phyloP scores from a whole-genome alignment of 2,797 vertebrate genomes.

The Lateolabrax maculatus region DNA sequence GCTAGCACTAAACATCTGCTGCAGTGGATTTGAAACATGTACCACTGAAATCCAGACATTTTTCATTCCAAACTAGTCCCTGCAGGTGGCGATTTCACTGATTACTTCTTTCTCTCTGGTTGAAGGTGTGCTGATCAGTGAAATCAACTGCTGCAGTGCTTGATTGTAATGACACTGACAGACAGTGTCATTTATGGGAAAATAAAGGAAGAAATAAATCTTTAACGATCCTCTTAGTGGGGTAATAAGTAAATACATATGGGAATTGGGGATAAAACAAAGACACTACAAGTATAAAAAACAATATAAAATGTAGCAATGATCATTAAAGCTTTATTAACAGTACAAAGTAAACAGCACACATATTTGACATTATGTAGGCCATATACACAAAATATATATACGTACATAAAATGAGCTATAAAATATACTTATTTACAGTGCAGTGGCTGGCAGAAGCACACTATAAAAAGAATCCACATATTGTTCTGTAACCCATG shows the following conservation, averaged over 20 bases:
- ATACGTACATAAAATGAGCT: background rate
- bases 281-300: conserved; percentile 2
- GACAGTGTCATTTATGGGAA: background rate
- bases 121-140: conserved; percentile 10
- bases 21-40: conserved; percentile 1
- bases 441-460: background rate
- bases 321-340: conserved; percentile 2
- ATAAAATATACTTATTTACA: background rate
- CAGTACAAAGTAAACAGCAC: background rate
- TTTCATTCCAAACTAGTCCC: conserved; percentile 9
- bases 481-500: background rate
- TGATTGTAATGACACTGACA: background rate
- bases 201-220: background rate
- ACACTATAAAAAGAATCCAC: background rate
- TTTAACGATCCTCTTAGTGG: background rate
- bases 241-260: background rate
- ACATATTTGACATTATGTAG: background rate
- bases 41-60: background rate
- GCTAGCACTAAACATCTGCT: background rate
- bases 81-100: conserved; percentile 29
- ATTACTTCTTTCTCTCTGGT: conserved; percentile 16
- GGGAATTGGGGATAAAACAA: background rate
- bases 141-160: conserved; percentile 20
- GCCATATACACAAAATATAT: too few species aligned
- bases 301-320: background rate